Evolutionary conservation across 2,888 invertebrate genomes (phyloP).

Genomic region (Phragmatobia fuliginosa): DNA sequence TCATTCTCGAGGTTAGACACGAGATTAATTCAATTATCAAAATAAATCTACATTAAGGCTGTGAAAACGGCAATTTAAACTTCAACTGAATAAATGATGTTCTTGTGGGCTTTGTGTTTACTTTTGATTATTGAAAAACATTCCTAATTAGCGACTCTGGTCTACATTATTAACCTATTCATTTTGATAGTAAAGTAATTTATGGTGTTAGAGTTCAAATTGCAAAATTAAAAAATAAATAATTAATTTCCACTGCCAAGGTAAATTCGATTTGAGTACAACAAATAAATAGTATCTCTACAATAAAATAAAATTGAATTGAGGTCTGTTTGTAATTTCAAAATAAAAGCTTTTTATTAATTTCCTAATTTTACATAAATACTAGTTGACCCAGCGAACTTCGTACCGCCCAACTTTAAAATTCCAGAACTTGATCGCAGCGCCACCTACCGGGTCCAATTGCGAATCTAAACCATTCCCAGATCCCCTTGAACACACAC

Average conservation of each 20-base stretch:
- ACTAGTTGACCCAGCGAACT: no score
- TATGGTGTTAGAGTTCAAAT: not conserved
- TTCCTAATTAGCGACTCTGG: not conserved
- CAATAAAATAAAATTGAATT: no score
- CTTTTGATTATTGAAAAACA: not conserved
- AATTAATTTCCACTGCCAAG: not conserved
- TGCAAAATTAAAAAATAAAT: not conserved
- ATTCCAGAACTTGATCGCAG: no score
- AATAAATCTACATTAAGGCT: constrained; percentile 2
- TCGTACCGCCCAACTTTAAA: no score
- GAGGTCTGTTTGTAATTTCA: no score
- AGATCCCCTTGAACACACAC: no score
- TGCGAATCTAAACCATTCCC: no score
- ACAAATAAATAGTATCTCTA: no score
- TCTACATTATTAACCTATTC: not conserved
- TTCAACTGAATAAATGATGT: constrained; percentile 10
- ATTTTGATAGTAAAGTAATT: not conserved
- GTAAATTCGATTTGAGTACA: not conserved
- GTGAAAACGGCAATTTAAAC: constrained; percentile 10
- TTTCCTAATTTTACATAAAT: no score
- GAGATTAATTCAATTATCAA: constrained; percentile 10
- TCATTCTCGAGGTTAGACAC: not conserved
- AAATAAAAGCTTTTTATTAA: no score
- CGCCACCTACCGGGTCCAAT: no score
- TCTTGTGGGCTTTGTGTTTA: constrained; percentile 2